Base-by-base conservation (phyloP, 2,888 invertebrate species). In the Cephus runcator region DNA sequence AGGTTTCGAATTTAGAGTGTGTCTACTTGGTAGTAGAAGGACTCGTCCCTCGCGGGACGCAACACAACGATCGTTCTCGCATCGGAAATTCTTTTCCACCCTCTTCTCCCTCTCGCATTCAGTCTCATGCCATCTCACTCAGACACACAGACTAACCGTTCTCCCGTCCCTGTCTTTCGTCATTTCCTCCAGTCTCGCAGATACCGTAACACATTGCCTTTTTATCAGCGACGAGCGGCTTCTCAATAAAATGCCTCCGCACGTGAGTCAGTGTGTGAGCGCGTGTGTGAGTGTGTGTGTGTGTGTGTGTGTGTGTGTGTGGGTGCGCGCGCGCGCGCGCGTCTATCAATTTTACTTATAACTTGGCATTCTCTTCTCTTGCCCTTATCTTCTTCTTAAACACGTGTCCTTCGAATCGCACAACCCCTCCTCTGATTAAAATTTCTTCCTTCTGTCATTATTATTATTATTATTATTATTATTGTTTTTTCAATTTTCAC, bases 181-280 rank as follows among this genome's bases (percentile, higher is more conserved):
- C 0, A 30, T 30, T 69, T 69, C 33, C 69, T 33, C 31, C n/a
- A 30, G 30, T 69, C 69, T 69, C 69, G 30, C 69, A 69, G 69
- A 69, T 30, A 30, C 11, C 12, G 40, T 40, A 6, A 40, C 15
- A 69, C 69, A 30, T 73, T 35, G 33, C 34, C 15, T 34, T 73
- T 34, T 73, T 34, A 31, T 34, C n/a, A 31, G 4, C 73, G 73
- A 73, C 73, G 78, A 87, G 85, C 83, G 84, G 88, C 87, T 91
- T 91, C 91, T 91, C 91, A 91, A 91, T 91, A 91, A 91, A 91
- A 91, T 91, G 91, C 91, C 91, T 90, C 90, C 90, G 90, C 89
- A 88, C 85, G 82, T 86, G 83, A 85, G 75, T 73, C 76, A 73
- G 73, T 74, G 76, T 36, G 75, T 79, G 31, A 1, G n/a, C n/a